Base-by-base conservation (phyloP, 2,888 invertebrate species). In the Ligdia adustata region DNA sequence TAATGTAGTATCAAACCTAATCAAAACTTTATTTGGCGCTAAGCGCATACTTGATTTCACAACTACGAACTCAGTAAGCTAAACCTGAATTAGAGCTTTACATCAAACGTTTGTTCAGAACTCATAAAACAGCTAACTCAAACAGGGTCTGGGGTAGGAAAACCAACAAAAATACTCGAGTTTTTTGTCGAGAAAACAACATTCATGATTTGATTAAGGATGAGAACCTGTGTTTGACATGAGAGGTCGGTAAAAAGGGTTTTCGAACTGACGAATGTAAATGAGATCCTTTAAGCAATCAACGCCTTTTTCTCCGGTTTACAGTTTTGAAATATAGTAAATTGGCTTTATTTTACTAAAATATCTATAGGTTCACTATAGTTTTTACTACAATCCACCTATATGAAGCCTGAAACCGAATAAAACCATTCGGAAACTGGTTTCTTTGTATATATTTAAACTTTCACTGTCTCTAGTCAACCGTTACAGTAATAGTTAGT, bases 151-250 rank as follows among this genome's bases (percentile, higher is more conserved):
- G 11, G 18, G 31, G 37, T 16, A 27, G 34, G 9, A 26, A 37
- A 48, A 42, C 20, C 32, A 48, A 48, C 41, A 42, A 28, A 38
- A 13, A 42, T 13, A 33, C 22, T 37, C 41, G 31, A 48, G 18
- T 40, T 47, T 47, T 47, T 33, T 32, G 42, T 32, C 37, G 27
- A 37, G 37, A 7, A 13, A 42, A 48, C 27, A 48, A 48, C 48
- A 42, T 42, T 32, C 48, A 48, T 48, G 41, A 43, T 53, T 53
- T 52, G 55, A 55, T 53, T 52, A 52, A 47, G 55, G 49, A 39
- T 42, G 46, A 44, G 38, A 32, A 35, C 32, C 38, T 56, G 56
- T 49, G 43, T 47, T 42, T 59, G 56, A 56, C 56, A 47, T 45
- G 49, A 46, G 46, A 51, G 49, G 43, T 55, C 45, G 29, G 54